Base-by-base conservation (phyloP, 2,113 vertebrate genomes). In the Nematolebias whitei region DNA sequence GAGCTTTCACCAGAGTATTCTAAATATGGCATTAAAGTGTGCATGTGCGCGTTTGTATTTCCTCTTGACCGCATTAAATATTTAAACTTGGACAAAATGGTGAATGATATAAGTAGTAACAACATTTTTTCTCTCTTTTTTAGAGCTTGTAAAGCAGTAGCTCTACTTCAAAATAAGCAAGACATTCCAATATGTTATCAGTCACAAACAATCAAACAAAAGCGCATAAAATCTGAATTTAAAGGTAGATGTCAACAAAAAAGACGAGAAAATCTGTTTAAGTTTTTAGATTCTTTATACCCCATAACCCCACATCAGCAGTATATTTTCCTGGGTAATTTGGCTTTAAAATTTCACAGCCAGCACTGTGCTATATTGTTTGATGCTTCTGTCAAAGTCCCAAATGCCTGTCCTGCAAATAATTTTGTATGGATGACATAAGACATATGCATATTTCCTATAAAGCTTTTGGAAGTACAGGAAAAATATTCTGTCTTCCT, bases 1-100 rank as follows among this genome's bases (percentile, higher is more conserved):
- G 8, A 41, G 4, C 12, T n/a, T 63, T 56, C 55, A 4, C 13
- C 8, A 38, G 20, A 55, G 15, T 19, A 47, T 45, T 39, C 1
- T 5, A 47, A 73, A 40, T 63, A 63, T 51, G 32, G 5, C 10
- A 43, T 40, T 24, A 39, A 26, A 20, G 3, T 32, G 29, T 59
- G 6, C 40, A 20, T 22, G 19, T 52, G 39, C 41, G 41, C 14
- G 1, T 44, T 41, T 41, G 40, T 15, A 41, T 5, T 41, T 41
- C 7, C 26, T 7, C 26, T 7, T 7, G 7, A 29, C 26, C 3
- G 26, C 7, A 29, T 29, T 29, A 29, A 29, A 29, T 29, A 39
- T 39, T 39, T 39, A 13, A 39, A 39, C 38, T 41, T 41, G 15
- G 3, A 15, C 40, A 41, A 15, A 41, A n/a, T 1, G 16, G 5